A percentile compares a stretch with the other conserved stretches of the same genome.
Evolutionary conservation across 2,797 vertebrate species (phyloP).

Genomic region (Lepilemur septentrionalis): DNA sequence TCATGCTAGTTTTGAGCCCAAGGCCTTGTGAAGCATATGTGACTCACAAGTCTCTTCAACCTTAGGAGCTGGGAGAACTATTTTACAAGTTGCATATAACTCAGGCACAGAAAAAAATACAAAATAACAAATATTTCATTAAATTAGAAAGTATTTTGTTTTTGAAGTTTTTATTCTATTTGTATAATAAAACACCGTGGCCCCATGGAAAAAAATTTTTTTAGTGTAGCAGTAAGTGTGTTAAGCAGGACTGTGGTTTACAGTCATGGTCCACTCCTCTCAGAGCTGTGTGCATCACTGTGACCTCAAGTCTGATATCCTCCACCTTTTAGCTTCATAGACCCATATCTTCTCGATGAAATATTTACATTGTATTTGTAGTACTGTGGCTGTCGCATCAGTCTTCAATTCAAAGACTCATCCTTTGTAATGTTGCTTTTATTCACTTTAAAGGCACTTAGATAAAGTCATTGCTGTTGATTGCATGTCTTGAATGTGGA

Average conservation of each 20-base stretch:
- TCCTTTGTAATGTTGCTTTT: conserved; percentile 25
- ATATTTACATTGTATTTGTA: conserved; percentile 37
- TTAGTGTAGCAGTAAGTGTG: too few species aligned
- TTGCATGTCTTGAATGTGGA: conserved; percentile 47
- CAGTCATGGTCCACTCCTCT: neutral
- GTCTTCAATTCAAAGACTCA: conserved; percentile 60
- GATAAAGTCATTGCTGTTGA: conserved; percentile 47
- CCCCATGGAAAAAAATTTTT: too few species aligned
- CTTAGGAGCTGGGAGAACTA: too few species aligned
- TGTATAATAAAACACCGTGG: too few species aligned
- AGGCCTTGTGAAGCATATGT: too few species aligned
- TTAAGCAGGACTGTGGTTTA: neutral
- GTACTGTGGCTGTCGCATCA: conserved; percentile 33
- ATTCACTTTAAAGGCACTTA: conserved; percentile 37
- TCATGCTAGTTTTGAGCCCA: too few species aligned
- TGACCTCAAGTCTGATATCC: neutral
- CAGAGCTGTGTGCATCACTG: neutral
- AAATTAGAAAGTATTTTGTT: too few species aligned
- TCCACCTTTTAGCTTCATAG: neutral
- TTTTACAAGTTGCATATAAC: too few species aligned
- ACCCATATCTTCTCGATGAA: neutral
- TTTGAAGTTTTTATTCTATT: too few species aligned
- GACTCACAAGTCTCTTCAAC: too few species aligned
- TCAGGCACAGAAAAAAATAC: too few species aligned
- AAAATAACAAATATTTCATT: too few species aligned